These are phyloP conservation scores for Calypte anna DNA, from an alignment of 2,113 vertebrate species.

Conservation along the genomic window DNA sequence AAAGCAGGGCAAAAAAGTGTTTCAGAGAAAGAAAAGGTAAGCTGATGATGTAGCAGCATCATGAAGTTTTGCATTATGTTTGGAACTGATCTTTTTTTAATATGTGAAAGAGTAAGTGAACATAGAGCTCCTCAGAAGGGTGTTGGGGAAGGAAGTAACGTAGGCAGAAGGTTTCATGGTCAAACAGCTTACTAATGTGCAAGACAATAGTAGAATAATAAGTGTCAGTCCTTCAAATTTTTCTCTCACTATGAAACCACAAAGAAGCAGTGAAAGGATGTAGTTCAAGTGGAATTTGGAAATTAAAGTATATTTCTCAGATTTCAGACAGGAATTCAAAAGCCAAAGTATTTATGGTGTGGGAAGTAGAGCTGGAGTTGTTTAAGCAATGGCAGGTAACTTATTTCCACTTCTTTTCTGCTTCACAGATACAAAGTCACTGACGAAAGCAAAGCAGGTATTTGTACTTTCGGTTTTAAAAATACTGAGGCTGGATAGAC, in stretches of 20 bases:
- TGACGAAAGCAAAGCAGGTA: conserved; percentile 83
- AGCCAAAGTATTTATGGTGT: not conserved
- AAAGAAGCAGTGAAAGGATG: not conserved
- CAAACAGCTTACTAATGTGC: not conserved
- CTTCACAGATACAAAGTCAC: conserved; percentile 78
- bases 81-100: not conserved
- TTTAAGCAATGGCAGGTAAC: not conserved
- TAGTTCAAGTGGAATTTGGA: not conserved
- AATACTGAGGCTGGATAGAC: not conserved
- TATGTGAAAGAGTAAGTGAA: not conserved
- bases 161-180: not conserved
- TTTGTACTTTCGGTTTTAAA: conserved; percentile 54
- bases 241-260: not conserved
- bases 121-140: not conserved
- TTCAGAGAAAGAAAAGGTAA: not conserved
- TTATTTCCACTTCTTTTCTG: conserved; percentile 27
- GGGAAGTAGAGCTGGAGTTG: not conserved
- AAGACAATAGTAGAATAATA: not conserved
- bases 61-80: not conserved
- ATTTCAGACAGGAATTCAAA: not conserved
- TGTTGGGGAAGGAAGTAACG: not conserved
- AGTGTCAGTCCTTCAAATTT: not conserved
- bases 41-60: not conserved
- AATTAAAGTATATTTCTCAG: not conserved
- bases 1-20: not conserved